phyloP scores from a whole-genome alignment of 2,113 vertebrate species.

The Vulpes ferrilata region DNA sequence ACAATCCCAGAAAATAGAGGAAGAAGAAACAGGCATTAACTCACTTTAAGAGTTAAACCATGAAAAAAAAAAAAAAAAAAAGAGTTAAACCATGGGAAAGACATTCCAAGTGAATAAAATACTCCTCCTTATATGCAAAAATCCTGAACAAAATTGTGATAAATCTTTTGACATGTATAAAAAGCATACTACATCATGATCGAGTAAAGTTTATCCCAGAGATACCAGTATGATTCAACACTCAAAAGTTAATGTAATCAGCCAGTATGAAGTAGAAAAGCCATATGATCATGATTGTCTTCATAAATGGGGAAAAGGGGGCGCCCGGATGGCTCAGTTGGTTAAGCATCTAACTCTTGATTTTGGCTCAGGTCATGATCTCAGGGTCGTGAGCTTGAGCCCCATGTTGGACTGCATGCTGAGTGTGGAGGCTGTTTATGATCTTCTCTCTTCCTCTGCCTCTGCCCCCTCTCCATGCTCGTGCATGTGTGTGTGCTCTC shows the following conservation, averaged over 20 bases:
- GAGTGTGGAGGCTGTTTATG: not conserved
- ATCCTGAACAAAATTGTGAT: not conserved
- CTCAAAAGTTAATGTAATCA: conserved; percentile 18
- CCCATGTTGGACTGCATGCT: not conserved
- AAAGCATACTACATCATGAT: not conserved
- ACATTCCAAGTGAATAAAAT: not conserved
- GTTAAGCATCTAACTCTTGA: not conserved
- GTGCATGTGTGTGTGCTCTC: not conserved
- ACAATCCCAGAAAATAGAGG: not conserved
- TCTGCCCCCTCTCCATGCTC: not conserved
- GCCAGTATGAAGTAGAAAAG: not conserved
- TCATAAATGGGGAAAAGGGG: not conserved
- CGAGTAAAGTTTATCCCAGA: not conserved
- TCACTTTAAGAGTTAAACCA: not conserved
- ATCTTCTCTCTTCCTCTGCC: not conserved
- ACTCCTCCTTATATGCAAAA: not conserved
- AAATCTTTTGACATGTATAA: not conserved
- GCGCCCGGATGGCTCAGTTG: not conserved
- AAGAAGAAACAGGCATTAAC: not conserved
- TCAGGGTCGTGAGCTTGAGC: not conserved
- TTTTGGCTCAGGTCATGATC: not conserved
- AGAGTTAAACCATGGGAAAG: not conserved
- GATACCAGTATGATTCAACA: not conserved
- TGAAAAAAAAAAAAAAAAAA: too few species aligned
- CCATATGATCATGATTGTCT: not conserved